Base-by-base conservation (phyloP, 2,113 vertebrate species). In the Todiramphus chloris region DNA sequence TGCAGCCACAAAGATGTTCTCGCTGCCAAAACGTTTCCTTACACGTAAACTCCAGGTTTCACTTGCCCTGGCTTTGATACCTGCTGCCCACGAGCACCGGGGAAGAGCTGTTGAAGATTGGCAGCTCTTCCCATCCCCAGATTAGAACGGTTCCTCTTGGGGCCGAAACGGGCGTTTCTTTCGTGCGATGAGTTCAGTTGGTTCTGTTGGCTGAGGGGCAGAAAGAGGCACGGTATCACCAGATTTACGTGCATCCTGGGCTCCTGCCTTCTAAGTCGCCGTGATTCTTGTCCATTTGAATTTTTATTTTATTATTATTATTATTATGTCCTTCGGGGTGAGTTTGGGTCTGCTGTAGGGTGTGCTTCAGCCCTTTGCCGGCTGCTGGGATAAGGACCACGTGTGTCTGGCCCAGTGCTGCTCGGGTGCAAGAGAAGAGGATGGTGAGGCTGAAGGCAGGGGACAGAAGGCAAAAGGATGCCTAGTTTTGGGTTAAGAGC, bases 51-150 rank as follows among this genome's bases (percentile, higher is more conserved):
- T 5, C 58, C 83, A 4, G 2, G 0, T 89, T 93, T 81, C 12
- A 0, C 79, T 78, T 90, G 28, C 55, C 75, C 33, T 10, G 69
- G 43, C 77, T 90, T 78, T 68, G 78, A 5, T 81, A 50, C 63
- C 80, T 89, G 43, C 92, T 93, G 85, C 83, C 93, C 79, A 43
- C 82, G 35, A 86, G 76, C 9, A 13, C n/a, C 0, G 4, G 55
- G n/a, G 73, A 56, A 55, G 53, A 83, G 60, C 72, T 93, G 91
- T 50, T 85, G 75, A 89, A 53, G 56, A 84, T 67, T 72, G 74
- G 9, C 72, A 83, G 80, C 79, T 87, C 50, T 74, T 77, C n/a
- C 4, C 89, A 33, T 73, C 46, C 16, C 64, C 3, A 23, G 56
- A 14, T 63, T 31, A 58, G 67, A 63, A 24, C 23, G 41, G 53